Evolutionary conservation across 1,140 invertebrate species (phyloP).

Genomic region (Argopecten irradians): DNA sequence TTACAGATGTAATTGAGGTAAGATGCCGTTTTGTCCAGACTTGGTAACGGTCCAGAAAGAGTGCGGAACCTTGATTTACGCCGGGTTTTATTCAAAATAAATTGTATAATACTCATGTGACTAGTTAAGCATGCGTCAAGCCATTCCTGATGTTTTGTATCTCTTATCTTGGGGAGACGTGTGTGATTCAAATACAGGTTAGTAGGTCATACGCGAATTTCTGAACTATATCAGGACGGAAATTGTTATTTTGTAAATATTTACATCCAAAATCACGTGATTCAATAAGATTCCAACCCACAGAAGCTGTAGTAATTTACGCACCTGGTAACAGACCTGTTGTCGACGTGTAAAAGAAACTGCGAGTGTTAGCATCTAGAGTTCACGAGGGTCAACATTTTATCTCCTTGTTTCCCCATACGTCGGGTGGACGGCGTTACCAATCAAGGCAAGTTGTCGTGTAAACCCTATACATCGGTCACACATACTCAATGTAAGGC

Average conservation of each 20-base stretch:
- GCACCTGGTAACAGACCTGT: not conserved
- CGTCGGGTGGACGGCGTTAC: not conserved
- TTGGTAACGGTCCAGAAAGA: not conserved
- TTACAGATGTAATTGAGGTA: not conserved
- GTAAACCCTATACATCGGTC: not conserved
- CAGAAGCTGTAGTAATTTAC: not conserved
- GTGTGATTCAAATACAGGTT: not conserved
- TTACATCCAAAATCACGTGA: not conserved
- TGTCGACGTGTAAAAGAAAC: not conserved
- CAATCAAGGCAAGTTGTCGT: not conserved
- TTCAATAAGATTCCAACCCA: not conserved
- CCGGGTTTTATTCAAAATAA: not conserved
- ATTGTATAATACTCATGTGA: constrained; percentile 9
- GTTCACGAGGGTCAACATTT: not conserved
- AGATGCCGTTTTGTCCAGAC: not conserved
- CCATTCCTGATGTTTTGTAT: not conserved
- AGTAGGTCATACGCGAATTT: not conserved
- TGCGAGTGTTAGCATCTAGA: not conserved
- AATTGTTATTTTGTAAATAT: constrained; percentile 6
- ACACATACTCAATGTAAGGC: not conserved
- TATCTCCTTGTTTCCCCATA: not conserved
- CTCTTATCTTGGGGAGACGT: not conserved
- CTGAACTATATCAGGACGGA: not conserved
- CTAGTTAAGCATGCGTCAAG: not conserved
- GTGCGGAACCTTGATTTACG: not conserved